Evolutionary conservation across 2,888 invertebrate species (phyloP).

Genomic region (Ferdinandea cuprea): DNA sequence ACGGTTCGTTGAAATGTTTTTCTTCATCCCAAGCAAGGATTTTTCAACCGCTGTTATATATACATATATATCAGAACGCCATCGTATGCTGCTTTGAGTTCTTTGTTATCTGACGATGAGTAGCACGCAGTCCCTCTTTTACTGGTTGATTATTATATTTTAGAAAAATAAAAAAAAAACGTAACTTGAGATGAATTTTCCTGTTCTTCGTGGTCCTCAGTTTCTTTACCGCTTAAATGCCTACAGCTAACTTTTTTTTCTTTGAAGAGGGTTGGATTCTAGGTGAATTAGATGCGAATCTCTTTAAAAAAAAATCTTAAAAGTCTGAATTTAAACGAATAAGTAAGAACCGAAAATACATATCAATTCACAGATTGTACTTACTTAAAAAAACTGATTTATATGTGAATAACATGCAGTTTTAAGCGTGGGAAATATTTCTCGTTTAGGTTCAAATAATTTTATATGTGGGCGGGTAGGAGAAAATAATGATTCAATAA

Average conservation of each 20-base stretch:
- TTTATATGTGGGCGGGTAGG: slow-evolving; percentile 6
- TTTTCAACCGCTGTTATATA: slow-evolving; percentile 49
- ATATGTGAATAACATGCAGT: slow-evolving; percentile 3
- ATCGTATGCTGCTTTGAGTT: slow-evolving; percentile 48
- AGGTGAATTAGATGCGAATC: slow-evolving; percentile 69
- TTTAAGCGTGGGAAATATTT: slow-evolving; percentile 57
- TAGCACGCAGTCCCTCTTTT: slow-evolving; percentile 73
- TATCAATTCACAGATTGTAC: slow-evolving; percentile 5
- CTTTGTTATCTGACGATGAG: slow-evolving; percentile 74
- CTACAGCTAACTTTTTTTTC: slow-evolving; percentile 13
- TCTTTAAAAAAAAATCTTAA: slow-evolving; percentile 54
- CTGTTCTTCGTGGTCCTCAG: slow-evolving; percentile 71
- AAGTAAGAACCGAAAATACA: slow-evolving; percentile 35
- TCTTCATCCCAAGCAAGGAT: slow-evolving; percentile 52
- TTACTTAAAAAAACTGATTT: slow-evolving; percentile 39
- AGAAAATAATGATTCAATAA: not conserved
- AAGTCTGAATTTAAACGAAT: slow-evolving; percentile 15
- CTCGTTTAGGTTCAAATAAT: not conserved
- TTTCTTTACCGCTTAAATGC: slow-evolving; percentile 51
- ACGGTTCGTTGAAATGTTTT: slow-evolving; percentile 55
- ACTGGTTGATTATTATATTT: slow-evolving; percentile 72
- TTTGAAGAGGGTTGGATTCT: slow-evolving; percentile 66
- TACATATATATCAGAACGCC: slow-evolving; percentile 44
- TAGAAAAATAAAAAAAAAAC: slow-evolving; percentile 60
- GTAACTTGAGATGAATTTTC: slow-evolving; percentile 77